A percentile compares a stretch with the other conserved stretches of the same genome.
Conservation (phyloP, 64 coral and sea anemone genomes). For the Montipora efflorescens region DNA sequence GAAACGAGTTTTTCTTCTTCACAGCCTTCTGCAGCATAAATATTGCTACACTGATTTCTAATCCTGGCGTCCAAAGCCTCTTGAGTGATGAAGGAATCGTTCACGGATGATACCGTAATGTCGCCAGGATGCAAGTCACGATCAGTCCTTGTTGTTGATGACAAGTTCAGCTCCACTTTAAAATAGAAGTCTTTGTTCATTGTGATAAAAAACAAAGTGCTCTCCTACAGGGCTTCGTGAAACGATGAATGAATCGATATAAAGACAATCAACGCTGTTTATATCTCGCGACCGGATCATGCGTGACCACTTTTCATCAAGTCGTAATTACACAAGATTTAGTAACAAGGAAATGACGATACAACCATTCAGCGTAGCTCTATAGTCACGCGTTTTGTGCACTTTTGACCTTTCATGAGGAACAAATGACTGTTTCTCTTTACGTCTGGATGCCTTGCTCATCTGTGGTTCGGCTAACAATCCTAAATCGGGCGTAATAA, state of each 20-base stretch:
- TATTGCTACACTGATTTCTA: too few species aligned
- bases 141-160: background rate
- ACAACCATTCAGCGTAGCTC: background rate
- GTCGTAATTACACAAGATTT: background rate
- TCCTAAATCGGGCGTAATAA: too few species aligned
- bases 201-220: background rate
- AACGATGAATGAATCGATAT: background rate
- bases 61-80: background rate
- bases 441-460: too few species aligned
- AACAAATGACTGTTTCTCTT: too few species aligned
- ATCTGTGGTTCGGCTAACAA: too few species aligned
- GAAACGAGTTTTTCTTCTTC: background rate
- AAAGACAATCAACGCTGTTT: background rate
- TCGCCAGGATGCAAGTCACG: background rate
- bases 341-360: background rate
- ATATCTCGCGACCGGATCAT: background rate
- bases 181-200: background rate
- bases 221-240: background rate
- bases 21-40: background rate
- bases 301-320: slow-evolving; percentile 6
- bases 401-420: background rate
- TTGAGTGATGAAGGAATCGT: background rate
- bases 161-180: background rate
- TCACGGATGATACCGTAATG: background rate
- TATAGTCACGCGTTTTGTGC: too few species aligned